phyloP scores from a whole-genome alignment of 1,140 invertebrate genomes.

The Coelopa frigida region DNA sequence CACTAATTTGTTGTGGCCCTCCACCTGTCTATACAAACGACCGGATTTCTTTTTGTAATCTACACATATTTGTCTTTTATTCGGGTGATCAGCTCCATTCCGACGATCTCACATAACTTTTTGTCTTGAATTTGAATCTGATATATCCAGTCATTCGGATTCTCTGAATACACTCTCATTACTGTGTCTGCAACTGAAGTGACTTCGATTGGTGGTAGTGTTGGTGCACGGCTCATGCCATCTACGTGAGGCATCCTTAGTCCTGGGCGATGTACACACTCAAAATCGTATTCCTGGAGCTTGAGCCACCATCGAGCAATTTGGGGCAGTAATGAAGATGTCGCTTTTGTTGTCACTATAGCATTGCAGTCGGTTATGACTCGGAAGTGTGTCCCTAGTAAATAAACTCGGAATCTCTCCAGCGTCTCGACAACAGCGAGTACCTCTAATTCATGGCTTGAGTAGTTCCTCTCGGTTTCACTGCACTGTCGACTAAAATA shows the following conservation, averaged over 20 bases:
- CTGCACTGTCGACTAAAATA: constrained; percentile 16
- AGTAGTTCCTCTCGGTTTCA: constrained; percentile 21
- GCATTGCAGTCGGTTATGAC: constrained; percentile 36
- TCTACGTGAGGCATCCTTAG: not conserved
- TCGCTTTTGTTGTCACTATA: constrained; percentile 28
- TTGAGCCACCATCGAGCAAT: constrained; percentile 36
- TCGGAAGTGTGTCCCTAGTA: constrained; percentile 40
- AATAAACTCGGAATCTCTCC: constrained; percentile 27
- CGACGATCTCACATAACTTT: not conserved
- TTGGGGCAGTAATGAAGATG: constrained; percentile 17
- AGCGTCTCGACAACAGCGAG: constrained; percentile 8
- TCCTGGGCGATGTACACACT: not conserved
- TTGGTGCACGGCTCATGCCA: not conserved
- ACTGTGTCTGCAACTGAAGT: not conserved
- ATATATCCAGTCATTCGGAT: constrained; percentile 6
- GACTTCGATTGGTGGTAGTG: not conserved
- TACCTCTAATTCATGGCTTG: constrained; percentile 30
- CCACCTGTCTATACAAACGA: not conserved
- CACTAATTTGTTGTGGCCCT: not conserved
- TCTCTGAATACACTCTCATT: not conserved
- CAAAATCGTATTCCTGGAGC: constrained; percentile 8
- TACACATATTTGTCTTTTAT: not conserved
- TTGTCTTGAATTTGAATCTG: constrained; percentile 6
- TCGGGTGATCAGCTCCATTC: not conserved
- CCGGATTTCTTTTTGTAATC: too few relatives aligned